Base-by-base conservation (phyloP, 2,888 invertebrate genomes). In the Thalpophila matura region DNA sequence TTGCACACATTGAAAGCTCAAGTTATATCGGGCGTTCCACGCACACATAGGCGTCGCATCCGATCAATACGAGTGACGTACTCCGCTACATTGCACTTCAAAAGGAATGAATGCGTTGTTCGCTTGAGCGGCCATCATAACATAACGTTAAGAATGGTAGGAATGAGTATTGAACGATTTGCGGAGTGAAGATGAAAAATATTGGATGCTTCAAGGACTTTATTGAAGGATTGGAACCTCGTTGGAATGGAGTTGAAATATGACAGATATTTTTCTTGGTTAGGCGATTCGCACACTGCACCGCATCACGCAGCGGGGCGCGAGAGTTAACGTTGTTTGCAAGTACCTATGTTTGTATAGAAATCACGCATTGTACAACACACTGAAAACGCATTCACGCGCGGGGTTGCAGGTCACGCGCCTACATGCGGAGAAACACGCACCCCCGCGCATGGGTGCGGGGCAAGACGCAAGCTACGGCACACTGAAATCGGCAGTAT, bases 51-150 rank as follows among this genome's bases (percentile, higher is more conserved):
- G 29, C 7, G 7, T 4, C 43, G 38, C 22, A 58, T 63, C 37
- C 80, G 82, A 82, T 82, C 82, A 82, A 82, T 82, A 82, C 76
- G 37, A 33, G 54, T 64, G 79, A 65, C 71, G 77, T 67, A 68
- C 54, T 42, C 29, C 45, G 57, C 50, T 62, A 66, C 62, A 59
- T 33, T 75, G 79, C 74, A 74, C 67, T 76, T 50, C 55, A 71
- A 74, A 57, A 37, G 54, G 59, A 72, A 70, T 72, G 66, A 70
- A 73, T 61, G 74, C 50, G 66, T 65, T 75, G 72, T 75, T 75
- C 77, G 71, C 62, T 79, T 77, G 54, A 49, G 47, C 55, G 66
- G 53, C 57, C 57, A 42, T 64, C 56, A 60, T 63, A 20, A n/a
- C n/a, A n/a, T n/a, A 37, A 35, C 37, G 56, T 42, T 33, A 38